Conservation (phyloP, 2,888 invertebrate species). For the Megalurothrips usitatus region DNA sequence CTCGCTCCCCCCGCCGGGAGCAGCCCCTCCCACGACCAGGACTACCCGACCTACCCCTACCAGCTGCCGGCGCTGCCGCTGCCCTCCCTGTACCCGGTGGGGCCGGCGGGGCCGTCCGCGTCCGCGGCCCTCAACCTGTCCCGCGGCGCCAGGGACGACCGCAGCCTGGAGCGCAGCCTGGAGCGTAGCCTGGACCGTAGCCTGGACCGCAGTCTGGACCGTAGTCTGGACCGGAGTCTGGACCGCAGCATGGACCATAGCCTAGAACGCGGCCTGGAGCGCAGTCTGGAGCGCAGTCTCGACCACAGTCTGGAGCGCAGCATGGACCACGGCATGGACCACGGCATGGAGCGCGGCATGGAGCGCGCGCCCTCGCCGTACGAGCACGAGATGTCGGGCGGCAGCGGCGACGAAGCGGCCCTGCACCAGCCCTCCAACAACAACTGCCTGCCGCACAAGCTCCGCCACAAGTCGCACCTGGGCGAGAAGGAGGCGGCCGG, state of each 20-base stretch:
- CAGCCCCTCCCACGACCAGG: conserved; percentile 44
- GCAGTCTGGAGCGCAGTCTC: neutral
- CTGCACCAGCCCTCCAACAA: conserved; percentile 46
- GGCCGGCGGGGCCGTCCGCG: conserved; percentile 43
- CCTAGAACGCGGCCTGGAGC: neutral
- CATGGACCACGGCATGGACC: neutral
- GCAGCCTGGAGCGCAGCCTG: conserved; percentile 49
- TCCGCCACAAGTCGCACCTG: conserved; percentile 85
- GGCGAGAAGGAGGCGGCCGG: conserved; percentile 84
- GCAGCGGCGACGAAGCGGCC: conserved; percentile 59
- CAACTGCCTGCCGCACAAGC: conserved; percentile 80
- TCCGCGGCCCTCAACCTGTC: conserved; percentile 71
- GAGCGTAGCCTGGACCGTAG: conserved; percentile 44
- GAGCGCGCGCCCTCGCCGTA: conserved; percentile 65
- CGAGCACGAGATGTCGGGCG: conserved; percentile 77
- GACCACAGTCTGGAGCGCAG: neutral
- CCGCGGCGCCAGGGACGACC: conserved; percentile 46
- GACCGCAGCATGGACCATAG: neutral
- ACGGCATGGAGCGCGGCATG: conserved; percentile 38
- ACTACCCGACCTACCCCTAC: conserved; percentile 45
- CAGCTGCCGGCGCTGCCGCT: conserved; percentile 49
- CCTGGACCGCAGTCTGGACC: conserved; percentile 29
- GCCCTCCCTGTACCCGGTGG: conserved; percentile 48
- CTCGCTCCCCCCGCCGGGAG: conserved; percentile 47
- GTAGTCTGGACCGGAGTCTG: neutral